A percentile compares a stretch with the other conserved stretches of the same genome.
phyloP scores from a whole-genome alignment of 2,888 invertebrate genomes.

The Melinaea marsaeus region DNA sequence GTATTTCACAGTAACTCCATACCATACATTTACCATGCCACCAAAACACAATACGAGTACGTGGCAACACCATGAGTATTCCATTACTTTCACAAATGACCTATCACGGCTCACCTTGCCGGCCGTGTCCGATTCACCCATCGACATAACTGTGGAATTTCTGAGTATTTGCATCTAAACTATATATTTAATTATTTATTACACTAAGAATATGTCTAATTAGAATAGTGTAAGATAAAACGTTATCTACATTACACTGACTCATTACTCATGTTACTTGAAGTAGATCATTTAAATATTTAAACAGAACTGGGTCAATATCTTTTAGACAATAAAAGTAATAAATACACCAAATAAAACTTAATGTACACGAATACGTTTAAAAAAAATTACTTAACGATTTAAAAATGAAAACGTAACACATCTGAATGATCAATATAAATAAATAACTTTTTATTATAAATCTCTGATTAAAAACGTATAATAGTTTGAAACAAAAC shows the following conservation, averaged over 20 bases:
- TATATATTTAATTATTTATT: too few relatives aligned
- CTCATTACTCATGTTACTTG: too few relatives aligned
- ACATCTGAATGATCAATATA: background rate
- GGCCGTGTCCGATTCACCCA: constrained; percentile 37
- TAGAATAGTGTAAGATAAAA: too few relatives aligned
- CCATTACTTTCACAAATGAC: constrained; percentile 58
- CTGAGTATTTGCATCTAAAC: too few relatives aligned
- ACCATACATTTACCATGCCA: too few relatives aligned
- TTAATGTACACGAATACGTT: constrained; percentile 18
- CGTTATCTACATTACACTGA: too few relatives aligned
- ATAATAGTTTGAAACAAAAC: background rate
- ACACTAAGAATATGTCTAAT: too few relatives aligned
- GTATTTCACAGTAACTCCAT: too few relatives aligned
- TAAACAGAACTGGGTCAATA: constrained; percentile 14
- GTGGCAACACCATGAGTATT: background rate
- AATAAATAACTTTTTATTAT: too few relatives aligned
- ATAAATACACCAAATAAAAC: constrained; percentile 8
- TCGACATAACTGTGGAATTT: background rate
- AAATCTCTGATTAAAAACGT: background rate
- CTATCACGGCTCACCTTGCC: constrained; percentile 55
- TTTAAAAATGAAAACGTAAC: background rate
- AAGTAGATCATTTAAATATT: too few relatives aligned
- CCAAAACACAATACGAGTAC: background rate
- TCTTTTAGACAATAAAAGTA: constrained; percentile 9
- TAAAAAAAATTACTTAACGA: background rate